Evolutionary conservation across 1,140 invertebrate genomes (phyloP).

Genomic region (Sitobion miscanthi): DNA sequence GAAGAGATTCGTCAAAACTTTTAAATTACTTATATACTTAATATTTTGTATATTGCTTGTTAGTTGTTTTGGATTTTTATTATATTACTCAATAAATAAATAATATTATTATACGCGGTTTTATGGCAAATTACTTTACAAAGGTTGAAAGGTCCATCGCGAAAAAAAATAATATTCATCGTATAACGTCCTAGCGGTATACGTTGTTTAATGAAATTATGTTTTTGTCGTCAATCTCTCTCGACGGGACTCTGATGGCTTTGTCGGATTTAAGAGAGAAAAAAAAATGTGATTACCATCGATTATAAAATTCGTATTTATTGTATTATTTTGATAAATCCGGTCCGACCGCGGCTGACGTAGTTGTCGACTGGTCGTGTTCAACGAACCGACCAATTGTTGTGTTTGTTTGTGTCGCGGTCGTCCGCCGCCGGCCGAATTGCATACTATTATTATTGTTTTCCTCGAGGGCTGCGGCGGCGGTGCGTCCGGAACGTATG

Average conservation of each 20-base stretch:
- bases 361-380: neutral
- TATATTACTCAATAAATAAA: too few relatives aligned
- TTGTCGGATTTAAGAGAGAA: neutral
- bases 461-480: constrained; percentile 16
- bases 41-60: too few relatives aligned
- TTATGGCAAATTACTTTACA: too few relatives aligned
- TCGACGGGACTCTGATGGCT: neutral
- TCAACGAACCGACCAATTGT: constrained; percentile 46
- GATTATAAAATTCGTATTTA: constrained; percentile 18
- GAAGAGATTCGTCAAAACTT: too few relatives aligned
- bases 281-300: constrained; percentile 13
- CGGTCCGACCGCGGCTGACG: neutral
- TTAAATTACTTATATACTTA: too few relatives aligned
- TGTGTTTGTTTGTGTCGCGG: constrained; percentile 37
- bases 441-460: constrained; percentile 16
- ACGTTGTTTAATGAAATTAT: neutral
- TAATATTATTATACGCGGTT: too few relatives aligned
- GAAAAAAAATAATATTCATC: too few relatives aligned
- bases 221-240: neutral
- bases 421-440: neutral
- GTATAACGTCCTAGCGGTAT: neutral
- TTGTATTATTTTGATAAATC: constrained; percentile 4
- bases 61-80: too few relatives aligned
- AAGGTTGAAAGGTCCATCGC: too few relatives aligned
- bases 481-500: neutral